Evolutionary conservation across 1,140 invertebrate species (phyloP).

Genomic region (Aphidius gifuensis): DNA sequence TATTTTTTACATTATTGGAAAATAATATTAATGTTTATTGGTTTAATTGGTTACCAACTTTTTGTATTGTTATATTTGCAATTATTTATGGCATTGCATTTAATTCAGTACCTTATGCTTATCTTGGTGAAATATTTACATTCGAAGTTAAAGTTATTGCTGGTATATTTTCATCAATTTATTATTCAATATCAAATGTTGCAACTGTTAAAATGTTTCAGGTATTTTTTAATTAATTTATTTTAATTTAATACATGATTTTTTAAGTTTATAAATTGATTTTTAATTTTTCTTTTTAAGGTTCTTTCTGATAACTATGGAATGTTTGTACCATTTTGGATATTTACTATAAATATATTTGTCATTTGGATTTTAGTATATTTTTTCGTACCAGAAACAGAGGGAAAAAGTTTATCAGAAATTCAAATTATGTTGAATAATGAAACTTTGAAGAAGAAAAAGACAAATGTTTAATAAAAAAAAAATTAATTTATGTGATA

Average conservation of each 20-base stretch:
- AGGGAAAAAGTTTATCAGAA: conserved; percentile 13
- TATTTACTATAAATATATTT: conserved; percentile 8
- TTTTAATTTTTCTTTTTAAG: not conserved
- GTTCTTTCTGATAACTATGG: not conserved
- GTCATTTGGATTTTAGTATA: conserved; percentile 9
- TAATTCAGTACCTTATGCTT: conserved; percentile 50
- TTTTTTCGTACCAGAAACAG: conserved; percentile 11
- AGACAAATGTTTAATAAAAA: not conserved
- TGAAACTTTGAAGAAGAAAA: not conserved
- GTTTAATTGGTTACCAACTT: conserved; percentile 41
- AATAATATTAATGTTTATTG: conserved; percentile 48
- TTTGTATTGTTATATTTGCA: conserved; percentile 45
- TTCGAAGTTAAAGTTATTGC: conserved; percentile 52
- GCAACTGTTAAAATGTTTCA: conserved; percentile 50
- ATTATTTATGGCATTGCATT: conserved; percentile 47
- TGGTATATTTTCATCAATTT: conserved; percentile 46
- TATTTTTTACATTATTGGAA: conserved; percentile 63
- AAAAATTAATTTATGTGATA: no score
- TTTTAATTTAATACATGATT: no score
- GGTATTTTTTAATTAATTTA: conserved; percentile 32
- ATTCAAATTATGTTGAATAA: conserved; percentile 12
- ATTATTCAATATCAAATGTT: conserved; percentile 44
- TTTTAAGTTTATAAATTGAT: not conserved
- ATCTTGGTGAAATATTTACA: conserved; percentile 52
- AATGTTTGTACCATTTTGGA: conserved; percentile 4